Evolutionary conservation across 1,140 invertebrate species (phyloP).

Genomic region (Temnothorax longispinosus): DNA sequence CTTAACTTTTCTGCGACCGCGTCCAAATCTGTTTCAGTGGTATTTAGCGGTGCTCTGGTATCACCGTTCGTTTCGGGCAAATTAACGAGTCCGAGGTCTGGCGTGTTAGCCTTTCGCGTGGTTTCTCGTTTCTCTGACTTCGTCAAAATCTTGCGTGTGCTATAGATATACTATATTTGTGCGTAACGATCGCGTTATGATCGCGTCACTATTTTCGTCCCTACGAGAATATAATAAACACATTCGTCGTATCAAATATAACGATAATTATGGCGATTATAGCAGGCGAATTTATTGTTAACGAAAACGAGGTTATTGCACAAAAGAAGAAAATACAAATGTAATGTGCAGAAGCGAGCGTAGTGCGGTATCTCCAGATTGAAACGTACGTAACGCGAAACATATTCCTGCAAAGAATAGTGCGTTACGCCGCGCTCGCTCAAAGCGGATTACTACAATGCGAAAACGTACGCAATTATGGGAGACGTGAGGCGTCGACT

Average conservation of each 20-base stretch:
- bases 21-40: not conserved
- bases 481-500: slow-evolving; percentile 14
- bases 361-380: not conserved
- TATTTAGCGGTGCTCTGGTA: not conserved
- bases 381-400: slow-evolving; percentile 15
- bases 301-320: not conserved
- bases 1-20: not conserved
- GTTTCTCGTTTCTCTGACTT: slow-evolving; percentile 20
- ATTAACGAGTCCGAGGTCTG: not conserved
- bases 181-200: not conserved
- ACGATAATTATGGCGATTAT: not conserved
- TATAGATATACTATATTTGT: not conserved
- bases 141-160: not conserved
- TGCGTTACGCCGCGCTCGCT: not conserved
- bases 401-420: slow-evolving; percentile 14
- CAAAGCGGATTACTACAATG: slow-evolving; percentile 44
- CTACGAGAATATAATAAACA: not conserved
- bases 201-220: not conserved
- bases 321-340: not conserved
- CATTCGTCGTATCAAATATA: not conserved
- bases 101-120: not conserved
- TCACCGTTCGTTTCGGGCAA: not conserved
- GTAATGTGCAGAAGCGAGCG: not conserved
- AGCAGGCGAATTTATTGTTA: not conserved
- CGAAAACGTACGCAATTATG: slow-evolving; percentile 48